Base-by-base conservation (phyloP, 2,888 invertebrate genomes). In the Linnaemya vulpina region DNA sequence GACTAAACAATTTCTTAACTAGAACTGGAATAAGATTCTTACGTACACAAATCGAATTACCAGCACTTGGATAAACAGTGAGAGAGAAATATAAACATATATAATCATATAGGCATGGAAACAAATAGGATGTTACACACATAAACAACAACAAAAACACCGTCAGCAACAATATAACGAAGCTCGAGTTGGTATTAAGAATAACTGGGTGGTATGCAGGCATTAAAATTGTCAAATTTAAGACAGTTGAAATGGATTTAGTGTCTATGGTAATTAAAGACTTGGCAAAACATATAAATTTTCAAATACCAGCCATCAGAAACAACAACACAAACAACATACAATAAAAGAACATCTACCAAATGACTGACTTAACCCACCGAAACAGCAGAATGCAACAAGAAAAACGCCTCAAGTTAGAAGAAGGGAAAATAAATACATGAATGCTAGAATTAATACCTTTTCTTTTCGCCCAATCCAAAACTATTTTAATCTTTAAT, bases 161-260 rank as follows among this genome's bases (percentile, higher is more conserved):
- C 38, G 51, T 38, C 13, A 65, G 38, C 63, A 65, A 79, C 43
- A 77, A 73, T 38, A 67, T 15, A 62, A 76, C 17, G 35, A 76
- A 77, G 65, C 43, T 63, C 20, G 60, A 40, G 67, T 40, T 80
- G 75, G 65, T 83, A 86, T 77, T 78, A 78, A 83, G 70, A 51
- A 74, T 70, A 82, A 84, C 87, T 87, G 90, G 90, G 90, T 90
- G 90, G 90, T 90, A 90, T 90, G 89, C 88, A 88, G 88, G 87
- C 90, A 90, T 90, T 90, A 90, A 90, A 90, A 90, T 90, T 89
- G 90, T 90, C 90, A 90, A 90, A 90, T 90, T 90, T 90, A 89
- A 89, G 89, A 90, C 90, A 90, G 89, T 88, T 88, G 87, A 89
- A 90, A 90, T 90, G 90, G 89, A 90, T 90, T 90, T 89, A 88